phyloP scores from a whole-genome alignment of 1,140 invertebrate genomes.

The Antheraea pernyi region DNA sequence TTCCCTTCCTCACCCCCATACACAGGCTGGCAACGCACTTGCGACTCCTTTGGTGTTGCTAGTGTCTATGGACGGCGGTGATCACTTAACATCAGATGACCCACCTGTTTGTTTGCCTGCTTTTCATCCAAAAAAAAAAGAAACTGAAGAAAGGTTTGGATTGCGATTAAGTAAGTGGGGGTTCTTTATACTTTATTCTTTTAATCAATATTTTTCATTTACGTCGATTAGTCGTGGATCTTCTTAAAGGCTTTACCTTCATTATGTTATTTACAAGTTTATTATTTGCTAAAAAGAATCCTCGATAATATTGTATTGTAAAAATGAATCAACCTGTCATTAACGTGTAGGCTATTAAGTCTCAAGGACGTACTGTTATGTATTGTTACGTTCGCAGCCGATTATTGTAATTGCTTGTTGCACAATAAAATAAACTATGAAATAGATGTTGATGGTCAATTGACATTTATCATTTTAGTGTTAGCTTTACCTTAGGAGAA shows the following conservation, averaged over 20 bases:
- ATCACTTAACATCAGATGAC: too few species aligned
- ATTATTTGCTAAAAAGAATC: background rate
- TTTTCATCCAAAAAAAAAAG: too few species aligned
- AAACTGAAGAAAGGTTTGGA: too few species aligned
- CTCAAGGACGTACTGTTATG: slow-evolving; percentile 8
- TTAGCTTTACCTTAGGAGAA: background rate
- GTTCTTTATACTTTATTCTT: background rate
- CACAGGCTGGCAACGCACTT: too few species aligned
- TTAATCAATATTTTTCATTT: background rate
- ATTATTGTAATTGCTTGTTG: slow-evolving; percentile 10
- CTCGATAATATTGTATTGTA: background rate
- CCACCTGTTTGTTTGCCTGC: too few species aligned
- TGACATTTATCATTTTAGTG: background rate
- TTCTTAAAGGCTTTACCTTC: background rate
- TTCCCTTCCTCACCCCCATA: too few species aligned
- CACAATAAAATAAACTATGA: slow-evolving; percentile 3
- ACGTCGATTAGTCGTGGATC: background rate
- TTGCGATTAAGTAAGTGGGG: too few species aligned
- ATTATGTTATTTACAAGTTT: background rate
- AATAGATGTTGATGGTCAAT: background rate
- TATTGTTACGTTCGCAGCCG: background rate
- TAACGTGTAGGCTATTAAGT: background rate
- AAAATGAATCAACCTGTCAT: slow-evolving; percentile 2
- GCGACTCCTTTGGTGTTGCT: too few species aligned
- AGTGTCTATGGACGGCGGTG: too few species aligned